Base-by-base conservation (phyloP, 2,797 vertebrate species). In the Delichon dasypus region DNA sequence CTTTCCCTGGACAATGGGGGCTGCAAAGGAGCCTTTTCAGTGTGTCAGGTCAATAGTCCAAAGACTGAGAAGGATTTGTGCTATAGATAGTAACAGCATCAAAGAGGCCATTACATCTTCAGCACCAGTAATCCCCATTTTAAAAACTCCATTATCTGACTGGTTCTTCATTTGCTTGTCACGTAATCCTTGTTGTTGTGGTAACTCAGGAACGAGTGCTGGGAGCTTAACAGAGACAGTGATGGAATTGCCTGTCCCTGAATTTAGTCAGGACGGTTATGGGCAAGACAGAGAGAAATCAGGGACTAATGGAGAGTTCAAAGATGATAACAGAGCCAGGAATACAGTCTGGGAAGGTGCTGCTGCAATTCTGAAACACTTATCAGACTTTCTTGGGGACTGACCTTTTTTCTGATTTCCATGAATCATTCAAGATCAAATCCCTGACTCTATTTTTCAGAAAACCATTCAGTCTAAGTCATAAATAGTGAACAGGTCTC, bases 141-240 rank as follows among this genome's bases (percentile, higher is more conserved):
- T 50, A 75, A 95, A 94, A 96, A 88, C 88, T 94, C 94, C 89
- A 94, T 97, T 97, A 95, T 95, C 95, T 92, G 89, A 89, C 84
- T 64, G 73, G 82, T 78, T 95, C 89, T 96, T 92, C 92, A 77
- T 97, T 93, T 95, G 85, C 72, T 91, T 95, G 94, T 97, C 96
- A 94, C 83, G 11, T 96, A 97, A 96, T 93, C 91, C 84, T 68
- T 86, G 88, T 71, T 84, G 90, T 94, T 94, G 94, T 85, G 79
- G 74, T 60, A 93, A 92, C 91, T 92, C 77, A 32, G 88, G 91
- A 95, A 70, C 0, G 23, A 84, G 83, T 50, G 51, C 26, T 66
- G 74, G 30, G 58, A 95, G 86, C 68, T 95, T 92, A 92, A 80
- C 3, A 60, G 73, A 90, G 74, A 82, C 58, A 92, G 53, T 40